Conservation (phyloP, 2,797 vertebrate species). For the Smutsia gigantea region DNA sequence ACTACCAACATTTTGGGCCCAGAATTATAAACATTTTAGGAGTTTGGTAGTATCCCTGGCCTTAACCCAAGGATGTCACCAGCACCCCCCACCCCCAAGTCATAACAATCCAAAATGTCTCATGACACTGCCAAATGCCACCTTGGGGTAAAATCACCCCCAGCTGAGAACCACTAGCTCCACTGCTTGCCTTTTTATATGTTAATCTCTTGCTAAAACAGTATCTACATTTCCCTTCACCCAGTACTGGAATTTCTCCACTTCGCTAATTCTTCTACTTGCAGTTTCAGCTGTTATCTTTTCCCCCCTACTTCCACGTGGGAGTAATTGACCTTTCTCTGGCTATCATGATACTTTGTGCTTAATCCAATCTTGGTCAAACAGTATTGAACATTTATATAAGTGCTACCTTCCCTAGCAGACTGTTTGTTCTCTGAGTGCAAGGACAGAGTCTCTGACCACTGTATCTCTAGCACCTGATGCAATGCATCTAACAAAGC, state of each 20-base stretch:
- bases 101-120: neutral
- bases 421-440: neutral
- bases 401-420: neutral
- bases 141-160: neutral
- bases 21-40: neutral
- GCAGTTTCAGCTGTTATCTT: neutral
- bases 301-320: neutral
- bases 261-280: neutral
- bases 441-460: neutral
- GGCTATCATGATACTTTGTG: neutral
- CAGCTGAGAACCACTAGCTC: neutral
- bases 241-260: neutral
- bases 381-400: neutral
- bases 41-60: neutral
- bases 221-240: neutral
- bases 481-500: neutral
- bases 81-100: fast-evolving
- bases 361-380: neutral
- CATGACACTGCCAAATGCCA: neutral
- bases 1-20: neutral
- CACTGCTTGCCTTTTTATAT: neutral
- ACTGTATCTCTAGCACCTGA: neutral
- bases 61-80: neutral
- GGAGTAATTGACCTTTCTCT: neutral
- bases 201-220: slow-evolving; percentile 23